Evolutionary conservation across 2,888 invertebrate species (phyloP), one percentile per base, ranked within the genome.

Genomic region (Tipula lateralis): DNA sequence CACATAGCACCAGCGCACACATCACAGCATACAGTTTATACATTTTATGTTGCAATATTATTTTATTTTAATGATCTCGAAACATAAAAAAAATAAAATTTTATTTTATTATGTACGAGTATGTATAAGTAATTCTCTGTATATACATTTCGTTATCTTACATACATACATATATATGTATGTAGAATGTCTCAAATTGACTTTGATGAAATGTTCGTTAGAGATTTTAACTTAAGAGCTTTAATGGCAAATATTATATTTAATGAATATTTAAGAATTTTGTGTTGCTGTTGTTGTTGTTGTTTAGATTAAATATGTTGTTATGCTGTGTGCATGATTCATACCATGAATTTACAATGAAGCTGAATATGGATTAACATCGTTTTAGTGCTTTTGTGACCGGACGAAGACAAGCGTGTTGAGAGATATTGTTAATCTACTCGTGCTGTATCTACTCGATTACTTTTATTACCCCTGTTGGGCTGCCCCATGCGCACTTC

Each of bases 21-120:
- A 50, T 1, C n/a, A 24, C 66, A 66, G 0, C 66, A n/a, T n/a
- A 44, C 44, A 66, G 66, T 66, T 66, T 32, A n/a, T 66, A 66
- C 24, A 9, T 66, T 66, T 66, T 66, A 66, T 66, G 66, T 66
- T 66, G 66, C 66, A 66, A 66, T 66, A 66, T 66, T 66, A 66
- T 66, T 66, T 66, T 66, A 66, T 66, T 66, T 66, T 66, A 66
- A 66, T 66, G 66, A 66, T 66, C 66, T 66, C 66, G 66, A 66
- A 66, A 24, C 66, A 66, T 66, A 66, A 66, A 19, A 24, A 66
- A 66, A 66, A 16, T 16, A 44, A 7, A 66, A 44, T 19, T n/a
- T 19, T 44, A 44, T 66, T 66, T 66, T 66, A 24, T 66, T 66
- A 66, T 24, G 66, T 66, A 66, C 24, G 66, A n/a, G n/a, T n/a